These are phyloP conservation scores for Menura novaehollandiae DNA, from an alignment of 2,113 vertebrate species.

Conservation along the genomic window DNA sequence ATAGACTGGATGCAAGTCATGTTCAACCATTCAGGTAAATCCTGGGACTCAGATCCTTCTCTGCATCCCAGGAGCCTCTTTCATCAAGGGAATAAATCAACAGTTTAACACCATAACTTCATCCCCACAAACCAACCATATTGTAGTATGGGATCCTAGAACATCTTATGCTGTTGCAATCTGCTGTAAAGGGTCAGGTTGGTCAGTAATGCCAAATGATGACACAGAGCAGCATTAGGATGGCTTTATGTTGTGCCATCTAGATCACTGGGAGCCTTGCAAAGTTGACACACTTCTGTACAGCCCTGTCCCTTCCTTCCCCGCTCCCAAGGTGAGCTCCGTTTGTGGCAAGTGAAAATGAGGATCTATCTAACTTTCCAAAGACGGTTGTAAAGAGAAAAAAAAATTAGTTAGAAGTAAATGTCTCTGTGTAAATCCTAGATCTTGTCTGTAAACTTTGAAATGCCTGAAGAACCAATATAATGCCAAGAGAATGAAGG, in stretches of 20 bases:
- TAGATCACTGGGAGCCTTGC: not conserved
- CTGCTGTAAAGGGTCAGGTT: not conserved
- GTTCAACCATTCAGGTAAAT: not conserved
- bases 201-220: not conserved
- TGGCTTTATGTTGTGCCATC: not conserved
- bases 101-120: not conserved
- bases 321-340: not conserved
- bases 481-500: not conserved
- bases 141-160: not conserved
- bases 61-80: not conserved
- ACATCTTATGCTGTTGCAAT: not conserved
- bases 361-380: not conserved
- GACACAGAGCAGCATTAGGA: not conserved
- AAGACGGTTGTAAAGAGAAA: not conserved
- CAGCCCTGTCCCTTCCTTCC: not conserved
- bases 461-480: not conserved
- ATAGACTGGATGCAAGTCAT: not conserved
- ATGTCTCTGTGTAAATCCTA: not conserved
- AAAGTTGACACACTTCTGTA: not conserved
- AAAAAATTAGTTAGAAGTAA: not conserved
- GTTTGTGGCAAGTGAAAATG: not conserved
- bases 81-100: not conserved
- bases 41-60: not conserved
- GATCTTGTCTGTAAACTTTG: not conserved
- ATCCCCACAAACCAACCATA: not conserved